Conservation (phyloP, 2,113 vertebrate genomes). For the Neoarius graeffei region DNA sequence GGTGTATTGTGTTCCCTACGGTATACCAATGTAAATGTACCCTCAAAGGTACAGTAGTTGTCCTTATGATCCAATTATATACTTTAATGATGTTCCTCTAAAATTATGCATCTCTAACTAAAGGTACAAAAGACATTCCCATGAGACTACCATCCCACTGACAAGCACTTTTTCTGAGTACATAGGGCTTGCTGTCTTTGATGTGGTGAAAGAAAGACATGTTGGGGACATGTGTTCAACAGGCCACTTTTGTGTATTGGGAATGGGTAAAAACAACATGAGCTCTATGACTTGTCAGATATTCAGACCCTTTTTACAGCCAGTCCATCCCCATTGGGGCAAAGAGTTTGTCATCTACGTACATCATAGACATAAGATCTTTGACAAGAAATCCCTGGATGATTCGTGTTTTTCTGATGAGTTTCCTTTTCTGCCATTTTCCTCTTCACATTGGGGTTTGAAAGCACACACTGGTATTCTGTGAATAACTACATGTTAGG, state of each 20-base stretch:
- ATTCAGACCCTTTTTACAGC: background rate
- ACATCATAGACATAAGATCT: constrained; percentile 39
- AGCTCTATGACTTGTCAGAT: constrained; percentile 5
- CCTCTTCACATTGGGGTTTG: background rate
- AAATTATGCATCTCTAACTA: background rate
- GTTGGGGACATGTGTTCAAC: background rate
- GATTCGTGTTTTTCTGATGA: background rate
- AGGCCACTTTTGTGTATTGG: background rate
- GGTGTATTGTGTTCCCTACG: background rate
- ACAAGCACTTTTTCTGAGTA: background rate
- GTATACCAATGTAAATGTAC: background rate
- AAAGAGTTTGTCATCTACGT: constrained; percentile 5
- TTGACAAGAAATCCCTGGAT: constrained; percentile 27
- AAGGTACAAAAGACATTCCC: background rate
- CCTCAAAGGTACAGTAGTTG: background rate
- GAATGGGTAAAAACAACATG: background rate
- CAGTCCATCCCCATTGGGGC: background rate
- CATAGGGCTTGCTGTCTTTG: background rate
- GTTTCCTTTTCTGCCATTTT: background rate
- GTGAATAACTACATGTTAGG: background rate
- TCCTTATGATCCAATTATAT: background rate
- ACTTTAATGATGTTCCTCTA: background rate
- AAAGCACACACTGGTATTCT: background rate
- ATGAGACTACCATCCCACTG: background rate
- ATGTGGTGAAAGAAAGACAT: background rate